Evolutionary conservation across 2,797 vertebrate genomes (phyloP).

Genomic region (Pipistrellus pipistrellus): DNA sequence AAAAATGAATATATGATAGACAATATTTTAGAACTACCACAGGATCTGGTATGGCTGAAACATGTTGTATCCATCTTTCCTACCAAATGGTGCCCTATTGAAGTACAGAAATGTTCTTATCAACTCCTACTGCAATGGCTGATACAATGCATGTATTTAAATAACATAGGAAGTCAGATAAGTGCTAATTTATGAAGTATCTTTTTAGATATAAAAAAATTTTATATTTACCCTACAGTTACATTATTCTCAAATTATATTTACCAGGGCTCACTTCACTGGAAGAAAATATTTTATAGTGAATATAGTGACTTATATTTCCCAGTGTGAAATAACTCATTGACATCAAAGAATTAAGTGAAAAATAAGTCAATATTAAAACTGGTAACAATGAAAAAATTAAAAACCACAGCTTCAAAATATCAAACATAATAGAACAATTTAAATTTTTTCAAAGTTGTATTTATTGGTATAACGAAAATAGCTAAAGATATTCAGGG

Average conservation of each 20-base stretch:
- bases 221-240: not conserved
- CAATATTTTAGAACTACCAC: not conserved
- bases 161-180: not conserved
- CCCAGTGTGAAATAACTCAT: not conserved
- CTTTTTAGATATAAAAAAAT: not conserved
- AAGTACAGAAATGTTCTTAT: not conserved
- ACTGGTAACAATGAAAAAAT: not conserved
- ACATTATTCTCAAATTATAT: not conserved
- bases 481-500: not conserved
- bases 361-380: not conserved
- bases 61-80: not conserved
- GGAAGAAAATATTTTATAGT: not conserved
- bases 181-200: not conserved
- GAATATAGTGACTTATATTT: not conserved
- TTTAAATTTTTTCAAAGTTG: not conserved
- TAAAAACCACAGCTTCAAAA: not conserved
- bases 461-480: not conserved
- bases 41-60: not conserved
- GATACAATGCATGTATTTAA: not conserved
- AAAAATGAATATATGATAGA: not conserved
- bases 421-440: not conserved
- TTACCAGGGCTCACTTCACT: not conserved
- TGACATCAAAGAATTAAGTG: not conserved
- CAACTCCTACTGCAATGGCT: rapidly evolving
- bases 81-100: not conserved